Evolutionary conservation across 1,140 invertebrate species (phyloP).

Genomic region (Armadillidium nasatum): DNA sequence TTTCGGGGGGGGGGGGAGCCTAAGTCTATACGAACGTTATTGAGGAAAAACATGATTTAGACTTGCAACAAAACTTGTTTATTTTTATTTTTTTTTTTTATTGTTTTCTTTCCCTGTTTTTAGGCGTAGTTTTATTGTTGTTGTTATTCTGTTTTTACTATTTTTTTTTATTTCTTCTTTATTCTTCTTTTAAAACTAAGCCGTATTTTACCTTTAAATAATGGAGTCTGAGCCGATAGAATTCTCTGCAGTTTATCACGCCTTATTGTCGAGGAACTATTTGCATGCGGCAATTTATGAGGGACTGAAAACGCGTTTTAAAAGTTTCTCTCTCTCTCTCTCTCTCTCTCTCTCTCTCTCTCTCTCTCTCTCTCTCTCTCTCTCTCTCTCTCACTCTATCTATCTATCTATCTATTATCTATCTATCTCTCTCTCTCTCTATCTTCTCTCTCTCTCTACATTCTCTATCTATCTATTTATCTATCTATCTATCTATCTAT

Average conservation of each 20-base stretch:
- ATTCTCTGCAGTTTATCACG: neutral
- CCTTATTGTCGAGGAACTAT: neutral
- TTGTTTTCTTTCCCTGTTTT: too few relatives aligned
- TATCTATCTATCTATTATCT: too few relatives aligned
- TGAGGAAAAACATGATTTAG: too few relatives aligned
- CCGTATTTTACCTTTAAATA: conserved; percentile 6
- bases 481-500: too few relatives aligned
- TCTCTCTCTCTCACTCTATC: too few relatives aligned
- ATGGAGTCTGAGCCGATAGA: neutral
- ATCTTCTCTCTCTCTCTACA: neutral
- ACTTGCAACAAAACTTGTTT: too few relatives aligned
- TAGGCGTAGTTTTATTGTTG: too few relatives aligned
- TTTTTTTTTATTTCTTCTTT: neutral
- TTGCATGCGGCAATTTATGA: neutral
- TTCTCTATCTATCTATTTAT: too few relatives aligned
- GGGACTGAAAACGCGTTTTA: neutral
- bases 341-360: too few relatives aligned
- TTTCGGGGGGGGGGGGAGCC: neutral
- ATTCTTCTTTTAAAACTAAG: neutral
- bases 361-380: too few relatives aligned
- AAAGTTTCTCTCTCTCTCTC: neutral
- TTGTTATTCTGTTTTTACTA: neutral
- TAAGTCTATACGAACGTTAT: neutral
- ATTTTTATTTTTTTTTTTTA: too few relatives aligned
- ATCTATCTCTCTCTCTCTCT: too few relatives aligned